Evolutionary conservation across 2,888 invertebrate genomes (phyloP), one percentile per base, ranked within the genome.

Genomic region (Tinea pellionella): DNA sequence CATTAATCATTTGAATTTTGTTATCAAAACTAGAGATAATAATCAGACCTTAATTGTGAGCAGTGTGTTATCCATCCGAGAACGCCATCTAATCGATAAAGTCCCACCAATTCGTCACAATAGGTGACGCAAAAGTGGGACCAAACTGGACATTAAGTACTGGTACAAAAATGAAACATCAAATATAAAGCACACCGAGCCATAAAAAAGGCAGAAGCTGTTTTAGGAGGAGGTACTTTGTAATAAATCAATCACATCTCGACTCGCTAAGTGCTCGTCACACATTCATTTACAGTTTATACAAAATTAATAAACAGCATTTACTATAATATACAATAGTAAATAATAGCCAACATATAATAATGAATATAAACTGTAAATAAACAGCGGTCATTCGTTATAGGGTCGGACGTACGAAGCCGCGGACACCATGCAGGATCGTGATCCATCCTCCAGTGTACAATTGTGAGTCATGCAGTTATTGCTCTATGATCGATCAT

Each of bases 101-200:
- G 15, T 47, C 47, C 47, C 47, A 47, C 16, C 16, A 47, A 16
- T 47, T 47, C 47, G 47, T 47, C 47, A 47, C 47, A 37, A 2
- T 15, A 4, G 1, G 15, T 47, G 47, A 47, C 47, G 47, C 4
- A 47, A 15, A 16, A 47, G 13, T 47, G 47, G 47, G 47, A 47
- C 41, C 41, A 41, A 41, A n/a, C 16, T 9, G 47, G 47, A 47
- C 47, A 47, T 47, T 2, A 47, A 47, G 9, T 16, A 47, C 47
- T 15, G 8, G 15, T 18, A 53, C 18, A 53, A 53, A 24, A 53
- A 53, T 53, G 53, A 24, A 53, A 53, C 53, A 53, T 47, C 47
- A 47, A 47, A 47, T 47, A 57, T 37, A 55, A 82, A 84, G 84
- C 85, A 86, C 87, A 88, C 81, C 77, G 80, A 88, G 82, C 80